Base-by-base conservation (phyloP, 2,888 invertebrate species). In the Ornithoptera alexandrae region DNA sequence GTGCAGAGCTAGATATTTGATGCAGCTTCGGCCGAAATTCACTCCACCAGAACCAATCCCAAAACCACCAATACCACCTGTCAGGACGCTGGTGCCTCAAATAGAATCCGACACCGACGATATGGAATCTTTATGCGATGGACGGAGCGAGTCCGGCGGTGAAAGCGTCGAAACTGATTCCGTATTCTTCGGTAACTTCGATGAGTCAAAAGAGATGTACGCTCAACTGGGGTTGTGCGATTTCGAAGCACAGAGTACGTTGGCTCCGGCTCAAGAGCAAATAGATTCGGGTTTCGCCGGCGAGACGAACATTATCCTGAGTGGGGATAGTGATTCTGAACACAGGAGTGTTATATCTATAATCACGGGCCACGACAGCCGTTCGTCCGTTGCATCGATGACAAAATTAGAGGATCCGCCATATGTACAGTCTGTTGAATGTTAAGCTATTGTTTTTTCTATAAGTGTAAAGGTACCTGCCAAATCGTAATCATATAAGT, bases 121-220 rank as follows among this genome's bases (percentile, higher is more conserved):
- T 24, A 95, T 96, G 70, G 96, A 97, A 80, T 96, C 96, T 39
- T 89, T 95, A 67, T 95, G 95, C 62, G 97, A 97, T 76, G 97
- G 96, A 15, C 94, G 95, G 74, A 97, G 97, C 81, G 97, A 97
- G 84, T 97, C 97, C 36, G 97, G 97, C 0, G 97, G 96, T 2
- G 97, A 97, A 82, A 97, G 97, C 85, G 94, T 97, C 3, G 97
- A 97, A 79, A 97, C 97, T 0, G 97, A 97, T 86, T 97, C 97
- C 17, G 97, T 97, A 17, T 96, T 97, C 81, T 97, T 97, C 79
- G 96, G 96, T 8, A 95, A 95, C 82, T 94, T 95, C 76, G 90
- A 92, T 61, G 92, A 92, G 71, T 85, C 92, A 0, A 90, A 90
- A 66, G 87, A 90, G 74, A 81, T 92, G 74, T 83, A 89, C 12